Percentiles rank a stretch among this genome's conserved stretches.
phyloP scores from a whole-genome alignment of 2,888 invertebrate genomes.

The Platynereis dumerilii region DNA sequence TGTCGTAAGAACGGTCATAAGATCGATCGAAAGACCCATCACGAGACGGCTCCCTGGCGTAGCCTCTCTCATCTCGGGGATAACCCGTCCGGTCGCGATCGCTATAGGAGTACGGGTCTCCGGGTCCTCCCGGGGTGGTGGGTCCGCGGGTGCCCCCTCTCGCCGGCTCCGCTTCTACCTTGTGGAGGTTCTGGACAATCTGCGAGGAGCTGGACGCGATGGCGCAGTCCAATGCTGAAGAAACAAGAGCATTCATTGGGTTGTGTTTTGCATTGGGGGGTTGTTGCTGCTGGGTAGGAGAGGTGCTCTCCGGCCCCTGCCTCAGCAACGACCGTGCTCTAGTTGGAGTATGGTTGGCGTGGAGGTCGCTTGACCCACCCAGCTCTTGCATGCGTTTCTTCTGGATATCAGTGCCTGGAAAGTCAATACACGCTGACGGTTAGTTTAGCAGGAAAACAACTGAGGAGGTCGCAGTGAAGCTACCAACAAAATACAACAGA shows the following conservation, averaged over 20 bases:
- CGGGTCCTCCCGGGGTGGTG: slow-evolving; percentile 8
- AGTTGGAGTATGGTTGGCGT: not conserved
- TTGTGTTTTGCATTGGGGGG: not conserved
- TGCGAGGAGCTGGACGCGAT: slow-evolving; percentile 26
- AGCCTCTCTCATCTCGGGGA: not conserved
- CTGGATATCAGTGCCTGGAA: slow-evolving; percentile 55
- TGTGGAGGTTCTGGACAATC: slow-evolving; percentile 16
- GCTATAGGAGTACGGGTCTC: slow-evolving; percentile 13
- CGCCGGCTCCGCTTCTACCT: slow-evolving; percentile 5
- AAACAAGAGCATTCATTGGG: slow-evolving; percentile 25
- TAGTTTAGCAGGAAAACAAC: too few species aligned
- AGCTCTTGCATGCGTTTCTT: slow-evolving; percentile 53
- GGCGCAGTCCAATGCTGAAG: slow-evolving; percentile 32
- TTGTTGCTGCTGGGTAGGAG: not conserved
- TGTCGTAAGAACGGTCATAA: slow-evolving; percentile 9
- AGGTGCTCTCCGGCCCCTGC: not conserved
- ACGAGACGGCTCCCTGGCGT: not conserved
- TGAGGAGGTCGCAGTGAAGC: too few species aligned
- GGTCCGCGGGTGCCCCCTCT: slow-evolving; percentile 6
- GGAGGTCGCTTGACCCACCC: slow-evolving; percentile 43
- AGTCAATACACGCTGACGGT: slow-evolving; percentile 1
- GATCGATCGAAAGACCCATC: not conserved
- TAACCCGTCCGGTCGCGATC: not conserved
- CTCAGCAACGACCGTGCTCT: slow-evolving; percentile 4
- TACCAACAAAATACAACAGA: too few species aligned